Evolutionary conservation across 1,140 invertebrate genomes (phyloP), one percentile per base, ranked within the genome.

Genomic region (Neodiprion lecontei): DNA sequence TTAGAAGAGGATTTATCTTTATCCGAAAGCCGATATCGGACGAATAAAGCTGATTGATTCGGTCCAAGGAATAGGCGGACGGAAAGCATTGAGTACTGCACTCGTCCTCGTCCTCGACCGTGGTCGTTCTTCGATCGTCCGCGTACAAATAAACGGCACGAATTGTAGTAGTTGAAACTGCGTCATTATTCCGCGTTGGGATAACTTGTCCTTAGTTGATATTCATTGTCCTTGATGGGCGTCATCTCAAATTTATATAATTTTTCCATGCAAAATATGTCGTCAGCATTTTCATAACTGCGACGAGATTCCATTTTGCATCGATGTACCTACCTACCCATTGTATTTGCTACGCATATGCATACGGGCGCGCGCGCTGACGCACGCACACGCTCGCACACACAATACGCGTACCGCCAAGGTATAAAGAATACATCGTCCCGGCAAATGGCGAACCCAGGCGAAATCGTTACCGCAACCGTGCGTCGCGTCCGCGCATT

Each of bases 11-110:
- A 61, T 61, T 61, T 61, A 61, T 61, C 53, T 61, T 61, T 61
- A 61, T 61, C 53, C 53, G 53, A 8, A 17, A 17, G 53, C 53
- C 53, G 53, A 61, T 12, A 61, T 61, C 53, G 53, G 53, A 9
- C 53, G n/a, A 61, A 61, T 61, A 61, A 61, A 61, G 53, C 53
- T 17, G 53, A 61, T 61, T 61, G 53, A 61, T 61, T 61, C n/a
- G n/a, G 53, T 17, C 53, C 53, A 14, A 61, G 53, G 11, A 40
- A 40, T 40, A 40, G 11, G 50, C 10, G 50, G n/a, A 61, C n/a
- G n/a, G 53, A 61, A 8, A 61, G n/a, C 11, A 12, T 61, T 17
- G 53, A 61, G 53, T 17, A 61, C n/a, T 17, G 53, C 53, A 17
- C 53, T 17, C 53, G 4, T 61, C n/a, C 53, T 12, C 11, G 53